phyloP scores from a whole-genome alignment of 2,113 vertebrate species.

The Dicaeum eximium region DNA sequence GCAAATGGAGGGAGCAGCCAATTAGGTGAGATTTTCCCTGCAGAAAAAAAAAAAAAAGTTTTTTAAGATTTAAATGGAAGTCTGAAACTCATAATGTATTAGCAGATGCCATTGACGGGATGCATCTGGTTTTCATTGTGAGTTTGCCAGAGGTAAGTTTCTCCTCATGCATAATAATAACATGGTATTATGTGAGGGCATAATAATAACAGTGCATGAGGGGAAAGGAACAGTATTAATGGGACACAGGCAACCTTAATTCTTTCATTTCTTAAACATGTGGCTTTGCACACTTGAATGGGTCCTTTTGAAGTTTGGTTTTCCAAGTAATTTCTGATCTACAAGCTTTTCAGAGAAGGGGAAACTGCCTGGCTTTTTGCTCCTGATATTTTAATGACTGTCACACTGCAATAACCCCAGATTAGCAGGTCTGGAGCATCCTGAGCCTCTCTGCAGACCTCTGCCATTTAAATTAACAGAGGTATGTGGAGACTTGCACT shows the following conservation, averaged over 20 bases:
- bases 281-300: neutral
- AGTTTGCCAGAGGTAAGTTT: constrained; percentile 18
- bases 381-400: neutral
- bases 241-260: neutral
- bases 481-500: neutral
- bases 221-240: neutral
- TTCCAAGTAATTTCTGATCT: neutral
- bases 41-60: too few species aligned
- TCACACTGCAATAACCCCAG: neutral
- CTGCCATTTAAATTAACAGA: neutral
- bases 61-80: neutral
- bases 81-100: neutral
- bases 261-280: neutral
- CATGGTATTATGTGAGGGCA: neutral
- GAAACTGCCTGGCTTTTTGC: neutral
- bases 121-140: constrained; percentile 45
- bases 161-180: constrained; percentile 10
- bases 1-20: neutral
- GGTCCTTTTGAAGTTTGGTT: neutral
- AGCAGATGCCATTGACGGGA: neutral
- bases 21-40: constrained; percentile 16
- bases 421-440: neutral
- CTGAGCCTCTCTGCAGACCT: neutral
- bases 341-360: neutral
- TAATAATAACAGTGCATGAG: neutral